These are phyloP conservation scores for Diachasmimorpha longicaudata DNA, from an alignment of 1,140 invertebrate genomes.

Conservation along the genomic window DNA sequence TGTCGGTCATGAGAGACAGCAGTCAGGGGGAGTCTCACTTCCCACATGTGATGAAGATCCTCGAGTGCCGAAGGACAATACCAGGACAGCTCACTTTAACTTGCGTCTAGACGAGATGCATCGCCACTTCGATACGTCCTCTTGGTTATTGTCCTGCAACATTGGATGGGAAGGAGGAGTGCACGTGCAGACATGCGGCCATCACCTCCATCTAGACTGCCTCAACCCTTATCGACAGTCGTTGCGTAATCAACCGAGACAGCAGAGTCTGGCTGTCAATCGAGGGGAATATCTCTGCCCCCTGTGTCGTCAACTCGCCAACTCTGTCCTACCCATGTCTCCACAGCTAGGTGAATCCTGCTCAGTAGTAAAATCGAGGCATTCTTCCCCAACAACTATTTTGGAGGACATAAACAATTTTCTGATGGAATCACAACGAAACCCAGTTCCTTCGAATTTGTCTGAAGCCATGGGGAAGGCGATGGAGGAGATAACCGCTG, in stretches of 20 bases:
- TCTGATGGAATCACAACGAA: constrained; percentile 72
- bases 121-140: constrained; percentile 76
- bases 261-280: constrained; percentile 76
- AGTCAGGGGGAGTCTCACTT: constrained; percentile 67
- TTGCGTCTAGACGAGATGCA: constrained; percentile 73
- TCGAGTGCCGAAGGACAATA: constrained; percentile 63
- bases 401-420: constrained; percentile 69
- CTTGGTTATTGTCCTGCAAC: constrained; percentile 85
- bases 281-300: constrained; percentile 93
- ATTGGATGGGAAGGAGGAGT: constrained; percentile 93
- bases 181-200: constrained; percentile 94
- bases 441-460: constrained; percentile 71
- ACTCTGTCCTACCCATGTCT: constrained; percentile 88
- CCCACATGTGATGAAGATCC: constrained; percentile 73
- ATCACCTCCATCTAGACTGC: constrained; percentile 93
- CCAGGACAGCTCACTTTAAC: constrained; percentile 71
- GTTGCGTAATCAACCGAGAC: constrained; percentile 76
- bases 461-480: constrained; percentile 82
- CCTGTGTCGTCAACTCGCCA: constrained; percentile 90
- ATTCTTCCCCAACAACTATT: constrained; percentile 63
- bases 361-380: constrained; percentile 68
- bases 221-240: constrained; percentile 87
- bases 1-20: constrained; percentile 75
- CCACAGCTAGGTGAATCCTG: constrained; percentile 77
- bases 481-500: constrained; percentile 93